Evolutionary conservation across 1,140 invertebrate species (phyloP).

Genomic region (Druon quercuslanigerum): DNA sequence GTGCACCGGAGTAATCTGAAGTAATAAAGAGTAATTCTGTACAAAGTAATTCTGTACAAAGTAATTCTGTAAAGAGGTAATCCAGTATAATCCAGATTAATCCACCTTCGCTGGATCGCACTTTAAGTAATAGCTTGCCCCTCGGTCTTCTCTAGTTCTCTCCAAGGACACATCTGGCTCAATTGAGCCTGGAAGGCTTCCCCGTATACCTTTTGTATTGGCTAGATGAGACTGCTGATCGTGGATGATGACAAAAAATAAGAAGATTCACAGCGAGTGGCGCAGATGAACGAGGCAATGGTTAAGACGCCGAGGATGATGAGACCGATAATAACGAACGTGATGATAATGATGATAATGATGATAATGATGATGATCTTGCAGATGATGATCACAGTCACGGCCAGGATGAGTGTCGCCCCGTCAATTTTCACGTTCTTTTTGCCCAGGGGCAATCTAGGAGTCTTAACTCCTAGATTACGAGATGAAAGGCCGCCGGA

Average conservation of each 20-base stretch:
- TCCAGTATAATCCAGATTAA: too few relatives aligned
- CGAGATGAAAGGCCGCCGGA: conserved; percentile 40
- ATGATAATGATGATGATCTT: conserved; percentile 53
- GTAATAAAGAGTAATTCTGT: too few relatives aligned
- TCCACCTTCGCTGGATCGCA: too few relatives aligned
- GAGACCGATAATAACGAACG: conserved; percentile 55
- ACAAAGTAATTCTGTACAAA: too few relatives aligned
- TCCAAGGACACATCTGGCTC: conserved; percentile 25
- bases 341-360: conserved; percentile 58
- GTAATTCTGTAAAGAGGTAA: too few relatives aligned
- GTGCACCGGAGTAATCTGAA: too few relatives aligned
- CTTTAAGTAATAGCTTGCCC: not conserved
- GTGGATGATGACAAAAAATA: conserved; percentile 27
- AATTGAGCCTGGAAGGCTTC: not conserved
- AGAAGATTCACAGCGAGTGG: conserved; percentile 37
- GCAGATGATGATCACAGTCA: conserved; percentile 56
- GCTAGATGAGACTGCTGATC: conserved; percentile 21
- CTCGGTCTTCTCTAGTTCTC: not conserved
- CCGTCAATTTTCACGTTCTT: conserved; percentile 22
- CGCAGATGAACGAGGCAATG: conserved; percentile 56
- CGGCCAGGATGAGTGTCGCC: conserved; percentile 44
- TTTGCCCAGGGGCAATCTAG: conserved; percentile 36
- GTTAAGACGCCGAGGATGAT: conserved; percentile 53
- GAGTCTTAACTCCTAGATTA: conserved; percentile 34
- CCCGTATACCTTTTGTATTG: not conserved